Percentiles rank a stretch among this genome's conserved stretches.
These are phyloP conservation scores for Pseudorasbora parva DNA, from an alignment of 2,113 vertebrate genomes.

Conservation along the genomic window DNA sequence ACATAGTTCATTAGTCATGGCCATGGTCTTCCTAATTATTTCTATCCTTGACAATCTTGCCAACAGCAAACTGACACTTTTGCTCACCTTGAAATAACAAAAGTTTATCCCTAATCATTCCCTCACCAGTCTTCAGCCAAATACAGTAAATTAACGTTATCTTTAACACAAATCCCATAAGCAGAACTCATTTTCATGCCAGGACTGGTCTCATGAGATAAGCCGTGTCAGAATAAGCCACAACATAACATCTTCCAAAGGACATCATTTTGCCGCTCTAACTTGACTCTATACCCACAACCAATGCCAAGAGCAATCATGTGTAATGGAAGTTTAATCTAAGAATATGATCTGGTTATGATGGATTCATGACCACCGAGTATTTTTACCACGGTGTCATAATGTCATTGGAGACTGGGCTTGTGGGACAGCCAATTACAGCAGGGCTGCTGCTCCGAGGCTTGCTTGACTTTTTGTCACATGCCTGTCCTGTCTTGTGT, in stretches of 20 bases:
- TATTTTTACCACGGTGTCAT: neutral
- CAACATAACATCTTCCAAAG: slow-evolving; percentile 2
- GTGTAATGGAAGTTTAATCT: slow-evolving; percentile 35
- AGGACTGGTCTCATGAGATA: slow-evolving; percentile 31
- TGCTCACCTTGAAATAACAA: slow-evolving; percentile 19
- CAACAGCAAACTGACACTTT: slow-evolving; percentile 25
- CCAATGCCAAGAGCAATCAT: slow-evolving; percentile 2
- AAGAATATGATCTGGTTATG: slow-evolving; percentile 24
- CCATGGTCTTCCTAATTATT: slow-evolving; percentile 20
- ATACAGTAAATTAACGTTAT: slow-evolving; percentile 28
- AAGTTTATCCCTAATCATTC: slow-evolving; percentile 29
- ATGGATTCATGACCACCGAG: slow-evolving; percentile 24
- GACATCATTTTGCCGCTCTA: slow-evolving; percentile 1
- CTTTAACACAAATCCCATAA: slow-evolving; percentile 24
- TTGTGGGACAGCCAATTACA: slow-evolving; percentile 12
- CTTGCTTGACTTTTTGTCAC: slow-evolving; percentile 1
- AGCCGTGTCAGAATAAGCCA: slow-evolving; percentile 14
- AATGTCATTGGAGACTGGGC: neutral
- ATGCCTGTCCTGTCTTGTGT: too few species aligned
- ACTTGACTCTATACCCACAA: neutral
- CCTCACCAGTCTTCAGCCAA: neutral
- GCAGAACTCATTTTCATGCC: slow-evolving; percentile 36
- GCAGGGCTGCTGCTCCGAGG: neutral
- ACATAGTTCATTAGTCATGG: slow-evolving; percentile 23
- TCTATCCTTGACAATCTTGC: slow-evolving; percentile 33